Base-by-base conservation (phyloP, 2,888 invertebrate genomes). In the Anticlea derivata region DNA sequence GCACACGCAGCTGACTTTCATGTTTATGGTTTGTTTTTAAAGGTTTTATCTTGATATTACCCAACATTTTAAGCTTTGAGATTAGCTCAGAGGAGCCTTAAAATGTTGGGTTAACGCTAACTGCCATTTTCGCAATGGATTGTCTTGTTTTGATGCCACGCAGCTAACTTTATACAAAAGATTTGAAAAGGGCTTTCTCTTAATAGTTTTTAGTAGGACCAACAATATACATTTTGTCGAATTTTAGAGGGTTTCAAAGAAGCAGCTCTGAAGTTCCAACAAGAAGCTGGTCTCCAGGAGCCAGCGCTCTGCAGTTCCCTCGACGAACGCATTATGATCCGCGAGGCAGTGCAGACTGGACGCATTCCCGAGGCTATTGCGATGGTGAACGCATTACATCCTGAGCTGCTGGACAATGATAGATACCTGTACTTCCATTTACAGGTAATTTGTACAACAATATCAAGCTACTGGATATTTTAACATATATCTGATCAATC, bases 391-490 rank as follows among this genome's bases (percentile, higher is more conserved):
- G 95, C 97, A 61, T 84, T 98, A 34, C 97, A 98, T 79, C 99
- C 99, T 0, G 98, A 99, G 77, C 83, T 99, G 35, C 86, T 99
- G 55, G 98, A 98, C 77, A 98, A 97, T 83, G 97, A 99, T 78
- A 93, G 98, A 89, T 97, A 98, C 83, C 92, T 99, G 13, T 98
- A 97, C 78, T 99, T 99, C 78, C 98, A 98, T 80, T 92, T 99
- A 63, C 97, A 98, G 92, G 96, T 95, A 29, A 45, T 17, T 31
- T 37, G 2, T 17, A 3, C 2, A 1, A 11, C n/a, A 23, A 31
- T 33, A 8, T 40, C 37, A 43, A 35, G 10, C 7, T 7, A 24
- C n/a, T n/a, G n/a, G n/a, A n/a, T n/a, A n/a, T n/a, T n/a, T n/a
- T n/a, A n/a, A n/a, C n/a, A n/a, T n/a, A n/a, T n/a, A n/a, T n/a